Evolutionary conservation across 2,113 vertebrate species (phyloP), one percentile per base, ranked within the genome.

Genomic region (Labeo rohita): DNA sequence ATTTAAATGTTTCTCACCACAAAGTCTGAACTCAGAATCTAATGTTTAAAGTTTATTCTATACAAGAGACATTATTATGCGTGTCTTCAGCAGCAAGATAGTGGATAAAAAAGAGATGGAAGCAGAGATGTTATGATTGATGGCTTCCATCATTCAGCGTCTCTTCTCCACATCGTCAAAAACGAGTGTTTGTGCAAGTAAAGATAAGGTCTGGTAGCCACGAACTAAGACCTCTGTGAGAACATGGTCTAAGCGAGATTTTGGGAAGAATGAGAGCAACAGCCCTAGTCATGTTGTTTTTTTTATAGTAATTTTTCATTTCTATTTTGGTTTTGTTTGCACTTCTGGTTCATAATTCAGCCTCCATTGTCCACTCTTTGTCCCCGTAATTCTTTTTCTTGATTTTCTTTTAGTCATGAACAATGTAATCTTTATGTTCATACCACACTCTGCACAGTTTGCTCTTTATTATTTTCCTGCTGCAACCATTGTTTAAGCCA

Each of bases 111-210:
- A 63, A 80, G 54, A 36, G 54, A 76, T 23, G 16, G 16, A 66
- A 61, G 54, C n/a, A 70, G 85, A 61, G 21, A 85, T 82, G 85
- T 89, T 72, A 80, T 89, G 88, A 90, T 89, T 86, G 87, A 90
- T 90, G 75, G 85, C 78, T 72, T 86, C 87, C 63, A 88, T 88
- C 85, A 90, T 75, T 84, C 83, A 73, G 79, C 84, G 66, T 89
- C 65, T 61, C 88, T 88, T 66, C 74, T 28, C 85, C 68, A 75
- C 79, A 28, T 16, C 68, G 49, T 73, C 87, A 83, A 47, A 86
- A 89, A 88, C 49, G 76, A 88, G 79, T 63, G 54, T 80, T 47
- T 65, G 36, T 85, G 65, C 15, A 45, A 61, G 77, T 80, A 15
- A 68, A 82, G 80, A 82, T 50, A 36, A 68, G 63, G 61, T 68